These are phyloP conservation scores for Diplogasteroides magnus DNA, from an alignment of 1,140 invertebrate genomes.

Conservation along the genomic window DNA sequence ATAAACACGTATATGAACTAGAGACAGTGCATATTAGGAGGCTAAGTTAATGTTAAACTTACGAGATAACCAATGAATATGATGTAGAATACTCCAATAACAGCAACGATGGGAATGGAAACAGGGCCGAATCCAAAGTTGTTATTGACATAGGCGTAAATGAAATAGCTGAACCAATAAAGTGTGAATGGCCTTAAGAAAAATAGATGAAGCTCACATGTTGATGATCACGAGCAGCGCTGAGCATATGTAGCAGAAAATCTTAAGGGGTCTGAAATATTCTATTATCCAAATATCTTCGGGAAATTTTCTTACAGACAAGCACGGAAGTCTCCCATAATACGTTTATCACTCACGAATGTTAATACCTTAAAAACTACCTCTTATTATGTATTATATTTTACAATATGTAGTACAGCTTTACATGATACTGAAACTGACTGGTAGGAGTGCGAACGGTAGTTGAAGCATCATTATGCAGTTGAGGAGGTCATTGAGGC, in stretches of 20 bases:
- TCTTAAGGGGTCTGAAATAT: neutral
- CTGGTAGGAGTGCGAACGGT: slow-evolving; percentile 71
- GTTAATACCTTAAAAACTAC: no score
- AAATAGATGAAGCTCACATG: slow-evolving; percentile 67
- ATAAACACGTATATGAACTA: neutral
- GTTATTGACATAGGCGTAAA: slow-evolving; percentile 64
- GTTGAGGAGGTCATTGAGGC: slow-evolving; percentile 83
- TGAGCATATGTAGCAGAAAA: slow-evolving; percentile 33
- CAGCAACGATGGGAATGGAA: slow-evolving; percentile 61
- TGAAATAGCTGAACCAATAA: no score
- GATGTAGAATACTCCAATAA: slow-evolving; percentile 66
- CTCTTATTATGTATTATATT: no score
- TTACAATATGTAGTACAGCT: no score
- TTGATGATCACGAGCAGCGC: slow-evolving; percentile 31
- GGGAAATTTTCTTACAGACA: slow-evolving; percentile 62
- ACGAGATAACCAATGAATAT: slow-evolving; percentile 68
- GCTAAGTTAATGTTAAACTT: slow-evolving; percentile 34
- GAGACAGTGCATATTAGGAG: neutral
- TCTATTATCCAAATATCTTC: neutral
- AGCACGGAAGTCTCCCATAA: slow-evolving; percentile 80
- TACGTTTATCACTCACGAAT: slow-evolving; percentile 72
- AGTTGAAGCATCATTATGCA: slow-evolving; percentile 56
- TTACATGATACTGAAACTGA: no score
- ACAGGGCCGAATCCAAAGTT: slow-evolving; percentile 56
- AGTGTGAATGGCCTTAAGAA: slow-evolving; percentile 76